phyloP scores from a whole-genome alignment of 2,797 vertebrate species.

The Sternotherus odoratus region DNA sequence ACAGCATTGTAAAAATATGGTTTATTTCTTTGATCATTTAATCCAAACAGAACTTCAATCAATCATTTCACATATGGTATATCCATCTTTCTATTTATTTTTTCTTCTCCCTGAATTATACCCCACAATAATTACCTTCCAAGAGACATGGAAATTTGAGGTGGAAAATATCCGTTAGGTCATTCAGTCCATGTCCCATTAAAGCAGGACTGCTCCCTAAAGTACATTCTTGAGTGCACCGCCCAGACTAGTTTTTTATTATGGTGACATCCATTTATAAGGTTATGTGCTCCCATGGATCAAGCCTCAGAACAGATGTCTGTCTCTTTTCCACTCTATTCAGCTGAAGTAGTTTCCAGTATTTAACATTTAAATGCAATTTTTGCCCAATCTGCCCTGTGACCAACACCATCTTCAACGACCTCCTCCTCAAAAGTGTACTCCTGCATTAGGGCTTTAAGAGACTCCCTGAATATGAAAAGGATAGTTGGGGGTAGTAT shows the following conservation, averaged over 20 bases:
- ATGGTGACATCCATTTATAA: neutral
- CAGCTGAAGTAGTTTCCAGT: neutral
- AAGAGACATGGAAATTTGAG: neutral
- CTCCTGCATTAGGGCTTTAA: neutral
- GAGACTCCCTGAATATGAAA: neutral
- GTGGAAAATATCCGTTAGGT: neutral
- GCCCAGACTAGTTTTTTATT: neutral
- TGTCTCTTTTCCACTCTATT: neutral
- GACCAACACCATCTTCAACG: neutral
- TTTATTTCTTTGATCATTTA: constrained; percentile 7
- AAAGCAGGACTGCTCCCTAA: neutral
- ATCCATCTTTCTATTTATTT: neutral
- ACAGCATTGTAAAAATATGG: neutral
- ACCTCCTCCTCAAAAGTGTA: neutral
- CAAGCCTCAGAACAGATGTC: neutral
- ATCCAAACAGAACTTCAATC: neutral
- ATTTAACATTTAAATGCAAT: neutral
- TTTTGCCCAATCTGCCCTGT: neutral
- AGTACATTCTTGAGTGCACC: neutral
- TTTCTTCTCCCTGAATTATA: neutral
- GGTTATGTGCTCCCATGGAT: neutral
- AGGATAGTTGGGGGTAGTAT: neutral
- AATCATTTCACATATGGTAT: neutral
- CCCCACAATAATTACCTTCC: neutral
- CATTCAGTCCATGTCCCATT: neutral